Conservation (phyloP, 2,888 invertebrate genomes). For the Cephus nigrinus region DNA sequence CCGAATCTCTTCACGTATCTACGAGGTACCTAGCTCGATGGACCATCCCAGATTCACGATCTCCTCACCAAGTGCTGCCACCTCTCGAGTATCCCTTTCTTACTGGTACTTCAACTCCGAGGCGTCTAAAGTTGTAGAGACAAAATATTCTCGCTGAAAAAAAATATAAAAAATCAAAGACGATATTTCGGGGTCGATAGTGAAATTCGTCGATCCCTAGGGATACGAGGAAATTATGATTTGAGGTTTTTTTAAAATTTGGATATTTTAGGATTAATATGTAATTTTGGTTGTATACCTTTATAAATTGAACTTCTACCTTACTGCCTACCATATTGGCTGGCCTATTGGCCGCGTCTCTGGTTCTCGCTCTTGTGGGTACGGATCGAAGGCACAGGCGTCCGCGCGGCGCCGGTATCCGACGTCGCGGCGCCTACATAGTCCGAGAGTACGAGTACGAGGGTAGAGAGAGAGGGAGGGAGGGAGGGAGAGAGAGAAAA, state of each 20-base stretch:
- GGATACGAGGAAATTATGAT: neutral
- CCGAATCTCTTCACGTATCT: too few species aligned
- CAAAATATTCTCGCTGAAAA: too few species aligned
- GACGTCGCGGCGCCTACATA: constrained; percentile 42
- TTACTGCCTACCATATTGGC: neutral
- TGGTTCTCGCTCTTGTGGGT: constrained; percentile 30
- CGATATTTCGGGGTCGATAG: too few species aligned
- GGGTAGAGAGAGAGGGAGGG: neutral
- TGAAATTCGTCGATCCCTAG: neutral
- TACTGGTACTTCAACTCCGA: too few species aligned
- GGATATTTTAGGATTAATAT: neutral
- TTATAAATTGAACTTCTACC: neutral
- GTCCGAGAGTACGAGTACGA: constrained; percentile 11
- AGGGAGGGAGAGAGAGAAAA: constrained; percentile 6
- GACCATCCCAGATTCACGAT: too few species aligned
- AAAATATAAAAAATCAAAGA: too few species aligned
- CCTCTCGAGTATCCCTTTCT: too few species aligned
- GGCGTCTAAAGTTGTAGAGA: too few species aligned
- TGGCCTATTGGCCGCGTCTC: constrained; percentile 14
- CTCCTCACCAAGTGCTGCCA: too few species aligned
- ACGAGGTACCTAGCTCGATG: too few species aligned
- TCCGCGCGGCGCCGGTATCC: constrained; percentile 43
- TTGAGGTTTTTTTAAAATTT: neutral
- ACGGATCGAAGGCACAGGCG: constrained; percentile 45
- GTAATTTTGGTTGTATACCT: neutral